phyloP scores from a whole-genome alignment of 2,113 vertebrate genomes.

The Platysternon megacephalum region DNA sequence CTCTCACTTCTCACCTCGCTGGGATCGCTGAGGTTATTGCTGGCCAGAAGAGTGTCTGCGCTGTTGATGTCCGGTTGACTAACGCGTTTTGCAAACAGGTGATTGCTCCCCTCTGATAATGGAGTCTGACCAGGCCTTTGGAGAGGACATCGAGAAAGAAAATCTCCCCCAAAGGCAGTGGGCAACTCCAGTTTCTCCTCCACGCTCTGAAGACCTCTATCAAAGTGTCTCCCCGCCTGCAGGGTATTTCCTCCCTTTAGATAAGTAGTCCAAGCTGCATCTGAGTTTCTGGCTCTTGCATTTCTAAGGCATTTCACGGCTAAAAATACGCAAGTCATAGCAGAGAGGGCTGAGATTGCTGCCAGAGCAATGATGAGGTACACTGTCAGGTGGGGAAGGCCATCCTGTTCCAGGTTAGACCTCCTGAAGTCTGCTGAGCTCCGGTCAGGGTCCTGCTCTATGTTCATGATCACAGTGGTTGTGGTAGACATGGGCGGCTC shows the following conservation, averaged over 20 bases:
- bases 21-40: neutral
- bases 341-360: conserved; percentile 71
- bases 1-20: neutral
- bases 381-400: conserved; percentile 60
- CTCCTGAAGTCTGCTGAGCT: conserved; percentile 54
- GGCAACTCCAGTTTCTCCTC: conserved; percentile 84
- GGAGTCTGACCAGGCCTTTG: neutral
- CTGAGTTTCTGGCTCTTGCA: neutral
- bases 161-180: conserved; percentile 81
- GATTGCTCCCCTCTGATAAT: conserved; percentile 76
- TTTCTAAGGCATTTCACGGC: conserved; percentile 66
- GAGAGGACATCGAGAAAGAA: conserved; percentile 78
- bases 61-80: conserved; percentile 10
- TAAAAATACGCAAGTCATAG: conserved; percentile 72
- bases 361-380: conserved; percentile 77
- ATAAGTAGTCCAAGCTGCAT: neutral
- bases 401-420: conserved; percentile 29
- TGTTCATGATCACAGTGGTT: neutral
- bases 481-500: conserved; percentile 65
- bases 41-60: neutral
- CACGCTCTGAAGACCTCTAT: conserved; percentile 69
- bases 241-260: conserved; percentile 57
- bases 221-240: conserved; percentile 7
- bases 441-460: conserved; percentile 46
- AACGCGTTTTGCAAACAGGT: conserved; percentile 77